Evolutionary conservation across 1,140 invertebrate genomes (phyloP).

Genomic region (Notospermus geniculatus): DNA sequence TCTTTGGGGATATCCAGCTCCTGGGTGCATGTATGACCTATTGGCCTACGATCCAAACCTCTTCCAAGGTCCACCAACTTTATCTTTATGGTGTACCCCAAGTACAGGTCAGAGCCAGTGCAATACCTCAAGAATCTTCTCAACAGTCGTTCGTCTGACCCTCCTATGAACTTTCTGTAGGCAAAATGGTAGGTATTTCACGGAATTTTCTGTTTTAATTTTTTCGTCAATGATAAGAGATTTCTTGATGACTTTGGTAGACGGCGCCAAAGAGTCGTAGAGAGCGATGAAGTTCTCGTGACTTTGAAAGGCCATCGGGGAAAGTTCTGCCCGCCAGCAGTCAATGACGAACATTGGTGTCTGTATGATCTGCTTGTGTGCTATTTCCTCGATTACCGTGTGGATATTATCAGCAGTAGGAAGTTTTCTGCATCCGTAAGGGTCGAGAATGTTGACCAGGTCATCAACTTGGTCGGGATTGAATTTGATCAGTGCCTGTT

Average conservation of each 20-base stretch:
- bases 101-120: not conserved
- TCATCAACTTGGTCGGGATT: not conserved
- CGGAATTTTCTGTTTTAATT: not conserved
- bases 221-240: not conserved
- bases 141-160: not conserved
- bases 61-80: not conserved
- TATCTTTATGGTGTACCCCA: not conserved
- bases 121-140: not conserved
- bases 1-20: not conserved
- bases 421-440: constrained; percentile 4
- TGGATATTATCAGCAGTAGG: not conserved
- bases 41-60: not conserved
- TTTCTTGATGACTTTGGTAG: not conserved
- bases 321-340: not conserved
- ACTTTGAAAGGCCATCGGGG: not conserved
- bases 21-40: constrained; percentile 3
- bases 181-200: not conserved
- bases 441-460: too few relatives aligned
- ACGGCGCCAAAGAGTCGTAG: not conserved
- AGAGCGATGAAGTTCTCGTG: not conserved
- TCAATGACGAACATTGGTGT: not conserved
- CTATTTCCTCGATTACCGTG: not conserved
- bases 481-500: not conserved
- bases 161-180: not conserved
- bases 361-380: constrained; percentile 1